Conservation (phyloP, 2,797 vertebrate genomes). For the Sciurus carolinensis region DNA sequence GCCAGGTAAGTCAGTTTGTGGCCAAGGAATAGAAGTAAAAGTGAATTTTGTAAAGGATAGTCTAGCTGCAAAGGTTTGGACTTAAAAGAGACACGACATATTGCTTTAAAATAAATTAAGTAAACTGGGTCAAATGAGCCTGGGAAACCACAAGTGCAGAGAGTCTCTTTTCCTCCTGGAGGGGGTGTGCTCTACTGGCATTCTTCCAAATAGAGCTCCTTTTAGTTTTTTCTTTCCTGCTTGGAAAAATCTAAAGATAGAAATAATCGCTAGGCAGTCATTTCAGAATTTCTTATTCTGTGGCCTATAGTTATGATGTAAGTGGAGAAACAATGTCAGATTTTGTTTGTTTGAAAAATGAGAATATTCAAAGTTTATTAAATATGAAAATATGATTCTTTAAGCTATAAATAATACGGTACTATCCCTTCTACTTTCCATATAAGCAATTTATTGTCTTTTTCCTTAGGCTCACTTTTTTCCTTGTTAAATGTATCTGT, state of each 20-base stretch:
- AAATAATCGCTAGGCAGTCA: constrained; percentile 61
- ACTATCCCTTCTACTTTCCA: constrained; percentile 63
- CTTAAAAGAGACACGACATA: neutral
- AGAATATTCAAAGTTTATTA: constrained; percentile 75
- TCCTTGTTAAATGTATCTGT: constrained; percentile 54
- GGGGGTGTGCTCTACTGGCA: neutral
- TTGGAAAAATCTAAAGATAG: constrained; percentile 61
- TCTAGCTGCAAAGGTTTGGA: neutral
- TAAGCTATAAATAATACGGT: constrained; percentile 74
- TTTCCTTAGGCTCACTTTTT: constrained; percentile 61
- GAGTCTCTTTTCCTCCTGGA: neutral
- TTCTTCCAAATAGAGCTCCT: constrained; percentile 43
- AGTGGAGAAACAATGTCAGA: constrained; percentile 63
- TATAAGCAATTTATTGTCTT: constrained; percentile 71
- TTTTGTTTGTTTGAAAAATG: constrained; percentile 79
- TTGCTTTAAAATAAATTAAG: constrained; percentile 63
- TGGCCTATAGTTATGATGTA: constrained; percentile 24
- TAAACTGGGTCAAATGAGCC: neutral
- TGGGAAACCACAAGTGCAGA: neutral
- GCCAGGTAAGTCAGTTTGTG: neutral
- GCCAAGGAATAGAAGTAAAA: constrained; percentile 53
- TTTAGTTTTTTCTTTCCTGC: constrained; percentile 20
- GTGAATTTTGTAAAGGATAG: constrained; percentile 36
- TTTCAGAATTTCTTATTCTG: constrained; percentile 64
- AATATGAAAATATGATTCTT: constrained; percentile 74